Percentiles rank a stretch among this genome's conserved stretches.
Conservation (phyloP, 2,797 vertebrate genomes). For the Labeo calbasu region DNA sequence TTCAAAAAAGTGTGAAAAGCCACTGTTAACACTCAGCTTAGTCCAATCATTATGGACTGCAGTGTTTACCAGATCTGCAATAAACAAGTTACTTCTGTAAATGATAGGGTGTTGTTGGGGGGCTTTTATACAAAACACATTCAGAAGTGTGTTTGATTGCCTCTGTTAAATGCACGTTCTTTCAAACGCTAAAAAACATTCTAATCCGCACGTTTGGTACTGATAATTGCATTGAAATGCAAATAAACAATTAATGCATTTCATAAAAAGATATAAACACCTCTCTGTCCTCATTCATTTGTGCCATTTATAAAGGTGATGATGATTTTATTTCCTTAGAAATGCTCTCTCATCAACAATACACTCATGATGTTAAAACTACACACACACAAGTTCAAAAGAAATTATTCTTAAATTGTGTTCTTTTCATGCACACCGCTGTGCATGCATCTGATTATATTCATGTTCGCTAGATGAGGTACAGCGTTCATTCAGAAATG, state of each 20-base stretch:
- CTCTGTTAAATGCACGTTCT: constrained; percentile 16
- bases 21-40: background rate
- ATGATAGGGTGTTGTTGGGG: background rate
- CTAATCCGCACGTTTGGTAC: background rate
- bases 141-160: constrained; percentile 25
- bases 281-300: background rate
- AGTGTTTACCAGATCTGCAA: constrained; percentile 1
- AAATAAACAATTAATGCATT: constrained; percentile 26
- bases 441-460: constrained; percentile 1
- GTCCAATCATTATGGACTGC: background rate
- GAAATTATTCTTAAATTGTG: background rate
- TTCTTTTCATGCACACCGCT: background rate
- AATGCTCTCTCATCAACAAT: constrained; percentile 1
- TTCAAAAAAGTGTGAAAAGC: background rate
- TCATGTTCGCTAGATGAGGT: background rate
- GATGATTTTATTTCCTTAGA: background rate
- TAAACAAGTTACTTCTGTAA: constrained; percentile 4
- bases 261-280: background rate
- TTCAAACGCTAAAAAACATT: constrained; percentile 10
- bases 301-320: constrained; percentile 7
- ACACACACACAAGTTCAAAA: background rate
- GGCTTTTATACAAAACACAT: constrained; percentile 14
- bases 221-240: constrained; percentile 13
- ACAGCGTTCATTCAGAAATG: background rate
- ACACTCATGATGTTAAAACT: background rate